Evolutionary conservation across 1,140 invertebrate species (phyloP), one percentile per base, ranked within the genome.

Genomic region (Drosophila athabasca): DNA sequence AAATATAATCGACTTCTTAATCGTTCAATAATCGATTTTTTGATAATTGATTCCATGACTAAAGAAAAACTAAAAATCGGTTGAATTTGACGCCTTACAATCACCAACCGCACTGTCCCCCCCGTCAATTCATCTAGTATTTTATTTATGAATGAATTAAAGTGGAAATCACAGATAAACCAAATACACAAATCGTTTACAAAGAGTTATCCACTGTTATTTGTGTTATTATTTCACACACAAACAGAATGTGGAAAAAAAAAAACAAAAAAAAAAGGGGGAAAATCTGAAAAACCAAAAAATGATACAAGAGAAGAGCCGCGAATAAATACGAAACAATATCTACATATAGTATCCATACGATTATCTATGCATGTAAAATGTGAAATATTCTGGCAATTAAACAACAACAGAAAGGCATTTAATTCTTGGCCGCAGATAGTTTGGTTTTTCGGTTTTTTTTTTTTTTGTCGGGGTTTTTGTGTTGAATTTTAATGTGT

Each of bases 361-460:
- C 4, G 24, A 26, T 26, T 31, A 31, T 31, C 0, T 9, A 68
- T 73, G 66, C 19, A 35, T 48, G 15, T 39, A 50, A 76, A 85
- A 85, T 87, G 35, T 39, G 65, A 85, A 85, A 87, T 85, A 81
- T 85, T 81, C 64, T 81, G 78, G 82, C 74, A 85, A 85, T 85
- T 87, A 84, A 84, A 87, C 61, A 66, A 71, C 62, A 76, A 71
- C 62, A 76, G 57, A 82, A 45, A 68, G 62, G 60, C 29, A 41
- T 69, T 49, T 51, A 53, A 41, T 62, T 43, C 43, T 51, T 61
- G 49, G 60, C 26, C 41, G 49, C 31, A 22, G 59, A 9, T 41
- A 60, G 7, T 58, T 59, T 45, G n/a, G 57, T 54, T 48, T 15
- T 41, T 43, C n/a, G n/a, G n/a, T n/a, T 74, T 7, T 50, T 31